Conservation (phyloP, 2,113 vertebrate genomes). For the Nycticorax nycticorax region DNA sequence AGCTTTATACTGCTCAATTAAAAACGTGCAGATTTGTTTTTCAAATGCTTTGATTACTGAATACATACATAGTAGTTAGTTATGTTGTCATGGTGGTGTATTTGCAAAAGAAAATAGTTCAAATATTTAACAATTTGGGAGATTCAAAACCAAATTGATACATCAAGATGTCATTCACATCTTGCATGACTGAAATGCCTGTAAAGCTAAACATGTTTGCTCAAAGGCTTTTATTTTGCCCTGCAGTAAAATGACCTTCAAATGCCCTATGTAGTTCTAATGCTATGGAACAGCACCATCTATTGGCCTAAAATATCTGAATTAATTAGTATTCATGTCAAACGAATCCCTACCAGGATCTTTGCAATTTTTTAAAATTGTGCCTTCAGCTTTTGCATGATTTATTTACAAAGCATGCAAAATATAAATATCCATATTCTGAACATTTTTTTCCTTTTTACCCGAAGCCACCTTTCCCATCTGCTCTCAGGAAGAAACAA, state of each 20-base stretch:
- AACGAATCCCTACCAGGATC: not conserved
- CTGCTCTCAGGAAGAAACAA: not conserved
- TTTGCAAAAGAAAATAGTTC: not conserved
- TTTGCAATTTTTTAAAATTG: not conserved
- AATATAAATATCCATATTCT: not conserved
- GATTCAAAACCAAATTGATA: not conserved
- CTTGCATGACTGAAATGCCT: not conserved
- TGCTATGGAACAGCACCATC: constrained; percentile 36
- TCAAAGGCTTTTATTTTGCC: not conserved
- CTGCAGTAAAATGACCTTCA: not conserved
- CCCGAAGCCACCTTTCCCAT: not conserved
- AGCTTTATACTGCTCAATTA: not conserved
- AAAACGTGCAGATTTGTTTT: not conserved
- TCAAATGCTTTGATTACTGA: not conserved
- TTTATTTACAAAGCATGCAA: constrained; percentile 9
- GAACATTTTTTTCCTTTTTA: not conserved
- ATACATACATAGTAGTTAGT: not conserved
- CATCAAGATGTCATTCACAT: not conserved
- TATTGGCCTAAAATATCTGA: not conserved
- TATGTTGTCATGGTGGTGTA: not conserved
- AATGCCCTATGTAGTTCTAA: not conserved
- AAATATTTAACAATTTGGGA: not conserved
- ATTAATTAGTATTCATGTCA: not conserved
- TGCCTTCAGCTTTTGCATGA: not conserved
- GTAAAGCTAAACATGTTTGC: not conserved